phyloP scores from a whole-genome alignment of 2,113 vertebrate genomes.

The Pygoscelis antarcticus region DNA sequence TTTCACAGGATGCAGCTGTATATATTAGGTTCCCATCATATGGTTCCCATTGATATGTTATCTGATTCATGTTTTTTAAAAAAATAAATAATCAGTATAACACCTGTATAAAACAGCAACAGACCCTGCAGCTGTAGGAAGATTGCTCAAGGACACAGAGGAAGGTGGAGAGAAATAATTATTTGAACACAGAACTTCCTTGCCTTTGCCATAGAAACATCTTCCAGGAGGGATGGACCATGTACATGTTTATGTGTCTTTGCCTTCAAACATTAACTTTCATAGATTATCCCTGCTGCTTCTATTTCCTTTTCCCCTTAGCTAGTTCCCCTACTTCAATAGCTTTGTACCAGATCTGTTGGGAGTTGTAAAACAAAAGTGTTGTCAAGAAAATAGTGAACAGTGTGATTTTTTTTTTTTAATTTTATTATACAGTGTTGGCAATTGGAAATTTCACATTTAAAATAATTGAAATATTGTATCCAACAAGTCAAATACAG shows the following conservation, averaged over 20 bases:
- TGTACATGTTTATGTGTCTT: background rate
- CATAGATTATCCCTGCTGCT: background rate
- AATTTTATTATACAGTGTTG: conserved; percentile 72
- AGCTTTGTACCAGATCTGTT: background rate
- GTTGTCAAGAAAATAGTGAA: background rate
- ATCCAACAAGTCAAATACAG: conserved; percentile 87
- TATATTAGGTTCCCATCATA: background rate
- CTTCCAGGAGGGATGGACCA: background rate
- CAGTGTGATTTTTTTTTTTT: background rate
- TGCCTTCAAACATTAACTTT: background rate
- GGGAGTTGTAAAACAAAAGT: background rate
- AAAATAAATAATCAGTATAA: background rate
- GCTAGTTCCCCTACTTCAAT: background rate
- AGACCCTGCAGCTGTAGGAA: background rate
- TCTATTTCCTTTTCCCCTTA: background rate
- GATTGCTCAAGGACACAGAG: background rate
- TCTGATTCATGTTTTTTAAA: background rate
- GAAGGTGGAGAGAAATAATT: background rate
- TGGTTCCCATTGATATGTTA: background rate
- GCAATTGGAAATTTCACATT: conserved; percentile 70
- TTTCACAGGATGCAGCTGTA: background rate
- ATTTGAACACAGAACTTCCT: conserved; percentile 29
- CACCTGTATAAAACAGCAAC: background rate
- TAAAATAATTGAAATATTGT: conserved; percentile 78
- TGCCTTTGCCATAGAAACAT: background rate